Evolutionary conservation across 2,888 invertebrate genomes (phyloP), one percentile per base, ranked within the genome.

Genomic region (Tipula vernalis): DNA sequence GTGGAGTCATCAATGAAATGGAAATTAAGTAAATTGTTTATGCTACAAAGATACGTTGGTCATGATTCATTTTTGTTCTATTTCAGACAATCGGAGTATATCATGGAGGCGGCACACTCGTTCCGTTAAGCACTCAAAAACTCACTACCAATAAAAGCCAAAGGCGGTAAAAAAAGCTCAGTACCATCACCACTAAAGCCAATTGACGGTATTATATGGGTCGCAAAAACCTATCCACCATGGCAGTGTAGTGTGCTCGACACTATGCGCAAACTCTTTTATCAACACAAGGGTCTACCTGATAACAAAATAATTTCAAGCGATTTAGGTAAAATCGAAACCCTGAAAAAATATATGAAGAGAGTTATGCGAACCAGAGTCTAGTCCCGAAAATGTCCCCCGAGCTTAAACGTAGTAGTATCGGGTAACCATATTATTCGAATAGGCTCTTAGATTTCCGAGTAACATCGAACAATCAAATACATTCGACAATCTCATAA

Each of bases 341-440:
- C 96, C 86, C 92, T 99, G 87, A 97, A 98, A 92, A 98, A 98
- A 90, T 97, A 97, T 91, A 96, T 95, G 95, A 99, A 99, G 92
- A 95, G 97, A 88, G 97, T 97, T 18, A 99, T 99, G 99, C 99
- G n/a, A n/a, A n/a, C n/a, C n/a, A n/a, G n/a, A n/a, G n/a, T n/a
- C n/a, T n/a, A n/a, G n/a, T n/a, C n/a, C n/a, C n/a, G n/a, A n/a
- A n/a, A n/a, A n/a, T n/a, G n/a, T n/a, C n/a, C n/a, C n/a, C n/a
- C n/a, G n/a, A n/a, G n/a, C n/a, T n/a, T n/a, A n/a, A n/a, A n/a
- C n/a, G n/a, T n/a, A n/a, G n/a, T n/a, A n/a, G n/a, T n/a, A n/a
- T n/a, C n/a, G n/a, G n/a, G n/a, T n/a, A n/a, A n/a, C n/a, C n/a
- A n/a, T n/a, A n/a, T n/a, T n/a, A n/a, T n/a, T n/a, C n/a, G n/a